Evolutionary conservation across 2,797 vertebrate genomes (phyloP), one percentile per base, ranked within the genome.

Genomic region (Microhierax caerulescens): DNA sequence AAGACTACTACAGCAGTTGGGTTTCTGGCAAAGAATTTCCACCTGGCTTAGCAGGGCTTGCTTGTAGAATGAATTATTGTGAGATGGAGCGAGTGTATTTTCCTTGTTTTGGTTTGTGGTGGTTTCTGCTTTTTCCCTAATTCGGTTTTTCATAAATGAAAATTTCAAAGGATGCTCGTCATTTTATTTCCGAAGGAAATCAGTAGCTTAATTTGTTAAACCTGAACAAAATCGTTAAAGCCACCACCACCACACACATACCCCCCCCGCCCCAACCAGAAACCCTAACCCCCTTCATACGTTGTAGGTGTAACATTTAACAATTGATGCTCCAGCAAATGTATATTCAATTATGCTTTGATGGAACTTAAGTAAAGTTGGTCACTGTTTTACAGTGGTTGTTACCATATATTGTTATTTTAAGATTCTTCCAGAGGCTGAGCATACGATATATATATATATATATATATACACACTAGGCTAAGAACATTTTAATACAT

Each of bases 41-140:
- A 57, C 9, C 57, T 41, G 59, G 32, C 3, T 60, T 39, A 68
- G 36, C 30, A 60, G 37, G 12, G 6, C 7, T 88, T 76, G 9
- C 10, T 64, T 7, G 10, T 47, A 23, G 17, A 41, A 15, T 17
- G 20, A 53, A 18, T 65, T 56, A 27, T 48, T 59, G 27, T 39
- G 30, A 43, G 24, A 12, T 25, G 5, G 54, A 63, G 17, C 16
- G 3, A 28, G 0, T 1, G 0, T 45, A 19, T 77, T 83, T 76
- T 63, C 18, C 25, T 61, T 57, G 6, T 16, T 78, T 78, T 53
- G 7, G 2, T 9, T 77, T 87, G 4, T 30, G 8, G 4, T 34
- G 0, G 5, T 6, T 63, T 27, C 47, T 13, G 4, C 4, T 24
- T 48, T 13, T 0, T 2, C 4, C 10, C 4, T 18, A 28, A 18